phyloP scores from a whole-genome alignment of 2,113 vertebrate genomes.

The Pelobates fuscus region DNA sequence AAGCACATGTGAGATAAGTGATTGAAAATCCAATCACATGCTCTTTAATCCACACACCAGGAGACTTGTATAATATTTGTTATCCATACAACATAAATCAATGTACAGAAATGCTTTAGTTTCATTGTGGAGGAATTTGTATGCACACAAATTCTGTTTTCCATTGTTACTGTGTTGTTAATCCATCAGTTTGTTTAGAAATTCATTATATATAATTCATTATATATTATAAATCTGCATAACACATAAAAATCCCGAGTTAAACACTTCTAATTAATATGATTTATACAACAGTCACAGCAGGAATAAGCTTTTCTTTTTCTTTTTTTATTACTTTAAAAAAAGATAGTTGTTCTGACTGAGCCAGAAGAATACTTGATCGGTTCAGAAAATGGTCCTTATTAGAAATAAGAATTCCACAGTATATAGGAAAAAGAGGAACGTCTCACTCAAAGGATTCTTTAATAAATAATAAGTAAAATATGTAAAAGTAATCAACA shows the following conservation, averaged over 20 bases:
- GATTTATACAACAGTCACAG: not conserved
- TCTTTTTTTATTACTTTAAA: too few species aligned
- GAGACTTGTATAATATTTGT: conserved; percentile 13
- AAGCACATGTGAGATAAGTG: conserved; percentile 31
- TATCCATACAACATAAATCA: conserved; percentile 31
- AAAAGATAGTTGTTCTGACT: too few species aligned
- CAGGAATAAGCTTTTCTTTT: not conserved
- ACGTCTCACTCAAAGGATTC: too few species aligned
- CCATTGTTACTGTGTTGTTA: not conserved
- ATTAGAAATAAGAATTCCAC: too few species aligned
- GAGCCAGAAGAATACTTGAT: too few species aligned
- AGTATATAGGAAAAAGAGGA: too few species aligned
- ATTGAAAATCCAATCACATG: conserved; percentile 41
- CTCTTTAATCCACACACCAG: conserved; percentile 35
- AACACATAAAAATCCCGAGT: not conserved
- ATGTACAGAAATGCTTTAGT: conserved; percentile 7
- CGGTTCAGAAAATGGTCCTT: too few species aligned
- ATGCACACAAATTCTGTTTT: conserved; percentile 17
- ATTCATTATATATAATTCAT: too few species aligned
- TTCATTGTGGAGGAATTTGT: conserved; percentile 9
- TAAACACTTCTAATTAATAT: conserved; percentile 5
- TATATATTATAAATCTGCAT: not conserved
- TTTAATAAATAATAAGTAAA: too few species aligned
- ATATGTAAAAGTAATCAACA: too few species aligned
- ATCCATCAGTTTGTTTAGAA: conserved; percentile 12